Percentiles rank a stretch among this genome's conserved stretches.
These are phyloP conservation scores for Ichneumoninae sp. DNA, from an alignment of 2,888 invertebrate species.

Conservation along the genomic window DNA sequence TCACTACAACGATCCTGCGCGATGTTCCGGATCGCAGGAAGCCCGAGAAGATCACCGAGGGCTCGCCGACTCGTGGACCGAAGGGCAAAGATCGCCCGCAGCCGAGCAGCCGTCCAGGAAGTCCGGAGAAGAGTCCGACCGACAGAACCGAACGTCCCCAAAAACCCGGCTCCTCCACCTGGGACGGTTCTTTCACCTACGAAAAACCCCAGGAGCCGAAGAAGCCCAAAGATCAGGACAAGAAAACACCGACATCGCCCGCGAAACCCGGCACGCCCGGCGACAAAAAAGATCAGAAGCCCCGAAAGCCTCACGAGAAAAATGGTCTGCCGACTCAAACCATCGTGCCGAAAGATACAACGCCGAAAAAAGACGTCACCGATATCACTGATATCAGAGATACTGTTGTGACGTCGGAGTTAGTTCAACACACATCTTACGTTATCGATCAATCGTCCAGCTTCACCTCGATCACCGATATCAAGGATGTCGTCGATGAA, in stretches of 20 bases:
- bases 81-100: slow-evolving; percentile 31
- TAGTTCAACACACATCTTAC: slow-evolving; percentile 75
- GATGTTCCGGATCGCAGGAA: slow-evolving; percentile 48
- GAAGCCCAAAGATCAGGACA: slow-evolving; percentile 43
- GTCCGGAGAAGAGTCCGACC: slow-evolving; percentile 64
- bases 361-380: slow-evolving; percentile 58
- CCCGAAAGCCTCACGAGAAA: slow-evolving; percentile 63
- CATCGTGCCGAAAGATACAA: slow-evolving; percentile 52
- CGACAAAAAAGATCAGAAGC: slow-evolving; percentile 55
- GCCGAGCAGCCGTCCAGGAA: slow-evolving; percentile 45
- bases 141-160: slow-evolving; percentile 66
- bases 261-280: slow-evolving; percentile 65
- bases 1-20: slow-evolving; percentile 59
- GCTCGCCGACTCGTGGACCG: slow-evolving; percentile 20
- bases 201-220: slow-evolving; percentile 70
- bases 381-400: slow-evolving; percentile 83
- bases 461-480: slow-evolving; percentile 77
- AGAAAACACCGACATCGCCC: slow-evolving; percentile 45
- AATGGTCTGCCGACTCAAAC: slow-evolving; percentile 36
- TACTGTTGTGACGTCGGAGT: slow-evolving; percentile 82
- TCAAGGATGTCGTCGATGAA: slow-evolving; percentile 82
- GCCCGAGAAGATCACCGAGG: slow-evolving; percentile 44
- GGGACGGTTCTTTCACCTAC: slow-evolving; percentile 75
- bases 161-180: slow-evolving; percentile 72
- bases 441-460: slow-evolving; percentile 79